Base-by-base conservation (phyloP, 2,113 vertebrate genomes). In the Albula glossodonta region DNA sequence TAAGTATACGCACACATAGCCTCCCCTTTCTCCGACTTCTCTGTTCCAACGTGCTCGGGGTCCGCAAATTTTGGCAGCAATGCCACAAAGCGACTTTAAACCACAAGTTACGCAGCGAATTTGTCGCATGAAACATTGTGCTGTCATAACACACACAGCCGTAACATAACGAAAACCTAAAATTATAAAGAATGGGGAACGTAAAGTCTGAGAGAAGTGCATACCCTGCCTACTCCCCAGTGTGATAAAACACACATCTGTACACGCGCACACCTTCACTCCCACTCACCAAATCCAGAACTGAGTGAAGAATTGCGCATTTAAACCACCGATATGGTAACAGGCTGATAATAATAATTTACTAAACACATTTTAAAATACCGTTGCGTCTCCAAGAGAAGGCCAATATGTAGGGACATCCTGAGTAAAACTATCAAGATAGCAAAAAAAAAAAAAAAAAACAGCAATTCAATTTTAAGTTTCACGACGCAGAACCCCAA, bases 351-450 rank as follows among this genome's bases (percentile, higher is more conserved):
- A 70, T 70, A 70, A 11, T n/a, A n/a, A 70, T 22, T 17, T 13
- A 70, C 22, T 70, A 3, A 70, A 70, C 15, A 70, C 63, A 70
- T n/a, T 70, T 70, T 70, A 22, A 60, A 70, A n/a, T 41, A 41
- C 4, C 77, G 1, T 12, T 56, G 6, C 12, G 53, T 56, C 53
- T 56, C 12, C 6, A 56, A n/a, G 15, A 70, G 63, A n/a, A 70
- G 63, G 19, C 63, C 63, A 4, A 70, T 70, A n/a, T 70, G 70
- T 74, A 74, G n/a, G 2, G 22, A n/a, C 9, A 70, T 2, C 3
- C 4, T 5, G n/a, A 70, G 51, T 56, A 81, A 70, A 88, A 85
- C 88, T 87, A 86, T 85, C 86, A 87, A 80, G 63, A 80, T 77
- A 41, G 2, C n/a, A 52, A 57, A 6, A 60, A 60, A 41, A 86